Evolutionary conservation across 2,797 vertebrate species (phyloP), one percentile per base, ranked within the genome.

Genomic region (Sebastes hubbsi): DNA sequence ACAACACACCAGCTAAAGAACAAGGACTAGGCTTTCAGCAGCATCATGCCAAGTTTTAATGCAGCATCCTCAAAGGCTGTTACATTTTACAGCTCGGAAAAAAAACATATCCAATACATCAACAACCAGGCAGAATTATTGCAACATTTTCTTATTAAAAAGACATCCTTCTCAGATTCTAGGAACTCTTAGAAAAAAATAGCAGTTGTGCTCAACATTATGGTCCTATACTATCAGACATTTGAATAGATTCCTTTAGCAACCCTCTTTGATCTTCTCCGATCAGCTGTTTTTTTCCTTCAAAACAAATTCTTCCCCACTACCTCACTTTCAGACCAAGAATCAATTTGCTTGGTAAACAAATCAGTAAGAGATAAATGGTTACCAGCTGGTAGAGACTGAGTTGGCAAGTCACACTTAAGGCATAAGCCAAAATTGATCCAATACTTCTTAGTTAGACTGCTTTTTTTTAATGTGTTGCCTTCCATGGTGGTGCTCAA

Each of bases 71-170:
- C 22, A 46, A 32, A 56, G 34, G 22, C 71, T 81, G 75, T 75
- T 78, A 81, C 65, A 58, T 74, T 42, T 77, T 55, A 65, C 61
- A 71, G 42, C 38, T 67, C 36, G 30, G n/a, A 22, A 46, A 58
- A 61, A 68, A 32, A 0, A 8, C 34, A 18, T 24, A 16, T 58
- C 22, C 22, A 38, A 75, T 46, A 62, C 12, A 74, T 81, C 70
- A 25, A 59, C 2, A 27, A 71, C 27, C 30, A 77, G 58, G 30
- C 77, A 68, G 58, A 55, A 66, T 61, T 70, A 70, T 34, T 71
- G 54, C 14, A 74, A 24, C 6, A 60, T 27, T 62, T 60, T 63
- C 14, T 32, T 36, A 24, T 66, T 75, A 70, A 68, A 64, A 72
- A 77, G 14, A 73, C 20, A 5, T 74, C 25, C 11, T 46, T 24